These are phyloP conservation scores for Lepus timidus DNA, from an alignment of 2,113 vertebrate genomes.

Conservation along the genomic window DNA sequence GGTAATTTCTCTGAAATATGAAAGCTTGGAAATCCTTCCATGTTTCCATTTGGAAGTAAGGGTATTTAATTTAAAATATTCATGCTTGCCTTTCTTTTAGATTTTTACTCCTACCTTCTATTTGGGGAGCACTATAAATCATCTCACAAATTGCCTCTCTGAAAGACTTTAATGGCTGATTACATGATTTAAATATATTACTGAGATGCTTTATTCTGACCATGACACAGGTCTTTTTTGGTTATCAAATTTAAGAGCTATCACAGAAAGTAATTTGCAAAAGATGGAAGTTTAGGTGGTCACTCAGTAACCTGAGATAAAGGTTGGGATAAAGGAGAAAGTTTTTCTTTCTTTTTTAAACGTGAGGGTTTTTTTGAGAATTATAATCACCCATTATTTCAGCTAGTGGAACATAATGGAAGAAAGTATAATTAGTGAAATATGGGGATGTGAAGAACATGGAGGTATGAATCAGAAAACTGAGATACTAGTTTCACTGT, in stretches of 20 bases:
- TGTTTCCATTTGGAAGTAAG: constrained; percentile 33
- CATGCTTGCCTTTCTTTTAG: not conserved
- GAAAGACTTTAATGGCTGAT: constrained; percentile 31
- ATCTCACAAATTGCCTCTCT: constrained; percentile 32
- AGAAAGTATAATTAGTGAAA: constrained; percentile 47
- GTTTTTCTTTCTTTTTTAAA: not conserved
- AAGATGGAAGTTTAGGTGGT: constrained; percentile 4
- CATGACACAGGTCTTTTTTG: not conserved
- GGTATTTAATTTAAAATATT: constrained; percentile 9
- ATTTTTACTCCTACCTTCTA: not conserved
- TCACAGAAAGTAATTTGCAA: constrained; percentile 30
- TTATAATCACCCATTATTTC: constrained; percentile 41
- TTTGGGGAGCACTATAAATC: not conserved
- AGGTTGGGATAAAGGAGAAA: constrained; percentile 11
- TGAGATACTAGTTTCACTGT: not conserved
- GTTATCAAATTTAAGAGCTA: constrained; percentile 44
- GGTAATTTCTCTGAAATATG: not conserved
- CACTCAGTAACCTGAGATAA: constrained; percentile 21
- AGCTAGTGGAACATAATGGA: not conserved
- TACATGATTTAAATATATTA: constrained; percentile 24
- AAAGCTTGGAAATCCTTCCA: constrained; percentile 30
- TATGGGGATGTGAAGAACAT: constrained; percentile 38
- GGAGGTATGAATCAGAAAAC: constrained; percentile 38
- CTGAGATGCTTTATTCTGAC: constrained; percentile 54
- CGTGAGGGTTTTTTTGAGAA: constrained; percentile 48